phyloP scores from a whole-genome alignment of 2,113 vertebrate species.

The Oncorhynchus kisutch region DNA sequence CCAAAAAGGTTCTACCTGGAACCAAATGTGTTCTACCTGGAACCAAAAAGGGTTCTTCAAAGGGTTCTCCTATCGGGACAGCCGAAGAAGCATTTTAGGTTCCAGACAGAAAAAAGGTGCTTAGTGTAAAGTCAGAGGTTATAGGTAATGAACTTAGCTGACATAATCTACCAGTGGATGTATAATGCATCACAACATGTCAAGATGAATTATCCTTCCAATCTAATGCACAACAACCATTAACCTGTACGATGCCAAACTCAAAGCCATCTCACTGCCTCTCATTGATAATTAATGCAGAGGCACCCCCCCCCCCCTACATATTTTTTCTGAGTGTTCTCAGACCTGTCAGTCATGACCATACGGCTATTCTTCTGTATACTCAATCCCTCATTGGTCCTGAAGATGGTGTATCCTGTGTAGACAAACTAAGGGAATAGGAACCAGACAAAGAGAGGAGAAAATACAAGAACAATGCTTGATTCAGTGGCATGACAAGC shows the following conservation, averaged over 20 bases:
- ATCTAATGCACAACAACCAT: constrained; percentile 37
- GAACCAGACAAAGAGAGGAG: neutral
- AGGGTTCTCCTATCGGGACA: too few relatives aligned
- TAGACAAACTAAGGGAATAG: neutral
- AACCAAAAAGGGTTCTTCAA: too few relatives aligned
- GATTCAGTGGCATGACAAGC: constrained; percentile 8
- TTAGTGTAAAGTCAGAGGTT: constrained; percentile 43
- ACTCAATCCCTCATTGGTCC: constrained; percentile 13
- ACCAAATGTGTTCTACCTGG: too few relatives aligned
- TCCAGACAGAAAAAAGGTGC: too few relatives aligned
- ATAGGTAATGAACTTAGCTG: too few relatives aligned
- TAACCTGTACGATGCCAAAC: constrained; percentile 44
- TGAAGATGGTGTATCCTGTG: constrained; percentile 4
- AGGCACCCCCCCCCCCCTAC: neutral
- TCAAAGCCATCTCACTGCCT: constrained; percentile 41
- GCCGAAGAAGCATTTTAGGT: too few relatives aligned
- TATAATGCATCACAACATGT: constrained; percentile 32
- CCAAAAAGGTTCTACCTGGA: too few relatives aligned
- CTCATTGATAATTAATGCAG: constrained; percentile 73
- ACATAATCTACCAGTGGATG: constrained; percentile 5
- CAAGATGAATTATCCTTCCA: constrained; percentile 16
- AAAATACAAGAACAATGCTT: neutral
- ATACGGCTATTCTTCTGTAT: constrained; percentile 26
- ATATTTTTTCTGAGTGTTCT: constrained; percentile 38
- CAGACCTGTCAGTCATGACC: constrained; percentile 44